A percentile compares a stretch with the other conserved stretches of the same genome.
These are phyloP conservation scores for Silurus meridionalis DNA, from an alignment of 2,113 vertebrate genomes.

Conservation along the genomic window DNA sequence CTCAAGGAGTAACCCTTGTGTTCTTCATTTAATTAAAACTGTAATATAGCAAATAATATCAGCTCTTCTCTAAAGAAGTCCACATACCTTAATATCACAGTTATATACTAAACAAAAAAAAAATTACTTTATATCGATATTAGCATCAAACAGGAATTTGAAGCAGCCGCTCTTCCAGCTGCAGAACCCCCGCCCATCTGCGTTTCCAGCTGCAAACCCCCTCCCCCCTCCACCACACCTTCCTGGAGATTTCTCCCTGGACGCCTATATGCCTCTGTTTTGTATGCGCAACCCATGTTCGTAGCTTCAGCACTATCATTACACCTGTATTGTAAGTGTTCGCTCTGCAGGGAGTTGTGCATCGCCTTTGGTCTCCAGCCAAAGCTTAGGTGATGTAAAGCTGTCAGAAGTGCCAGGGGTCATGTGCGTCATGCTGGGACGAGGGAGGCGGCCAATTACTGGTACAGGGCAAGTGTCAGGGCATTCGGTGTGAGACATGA, in stretches of 20 bases:
- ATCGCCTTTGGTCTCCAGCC: slow-evolving; percentile 8
- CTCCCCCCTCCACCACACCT: not conserved
- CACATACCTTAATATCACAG: not conserved
- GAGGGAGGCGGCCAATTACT: slow-evolving; percentile 15
- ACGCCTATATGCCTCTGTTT: not conserved
- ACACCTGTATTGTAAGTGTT: slow-evolving; percentile 21
- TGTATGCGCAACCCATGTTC: not conserved
- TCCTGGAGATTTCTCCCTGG: not conserved
- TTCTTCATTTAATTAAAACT: not conserved
- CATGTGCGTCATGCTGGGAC: slow-evolving; percentile 8
- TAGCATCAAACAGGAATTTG: no score
- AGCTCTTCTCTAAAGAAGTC: not conserved
- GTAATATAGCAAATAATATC: not conserved
- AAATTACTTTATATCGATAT: not conserved
- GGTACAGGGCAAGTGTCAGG: slow-evolving; percentile 16
- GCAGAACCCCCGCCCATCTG: no score
- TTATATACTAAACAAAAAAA: not conserved
- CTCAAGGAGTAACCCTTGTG: not conserved
- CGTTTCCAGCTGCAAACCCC: no score
- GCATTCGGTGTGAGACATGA: not conserved
- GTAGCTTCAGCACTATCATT: slow-evolving; percentile 4
- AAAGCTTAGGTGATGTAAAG: slow-evolving; percentile 30
- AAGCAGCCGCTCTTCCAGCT: no score
- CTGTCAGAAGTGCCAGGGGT: slow-evolving; percentile 29
- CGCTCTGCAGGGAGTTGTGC: slow-evolving; percentile 27